phyloP scores from a whole-genome alignment of 2,888 invertebrate species.

The Spisula solida region DNA sequence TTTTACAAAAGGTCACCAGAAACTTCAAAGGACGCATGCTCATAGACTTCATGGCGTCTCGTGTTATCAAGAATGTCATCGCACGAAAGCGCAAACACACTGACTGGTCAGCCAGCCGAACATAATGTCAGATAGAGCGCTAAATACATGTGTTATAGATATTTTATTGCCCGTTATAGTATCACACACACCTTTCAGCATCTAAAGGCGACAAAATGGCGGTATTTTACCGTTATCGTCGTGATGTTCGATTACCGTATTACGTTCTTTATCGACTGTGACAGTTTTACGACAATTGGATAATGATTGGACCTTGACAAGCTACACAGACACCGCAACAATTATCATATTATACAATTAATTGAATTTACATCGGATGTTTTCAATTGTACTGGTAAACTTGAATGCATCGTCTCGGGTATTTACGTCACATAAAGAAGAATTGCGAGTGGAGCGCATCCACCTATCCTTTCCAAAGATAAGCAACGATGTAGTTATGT shows the following conservation, averaged over 20 bases:
- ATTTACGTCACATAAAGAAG: too few relatives aligned
- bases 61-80: conserved; percentile 62
- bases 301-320: background rate
- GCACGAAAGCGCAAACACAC: conserved; percentile 26
- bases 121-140: conserved; percentile 37
- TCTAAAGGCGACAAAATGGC: conserved; percentile 49
- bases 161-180: conserved; percentile 43
- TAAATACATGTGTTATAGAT: conserved; percentile 46
- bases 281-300: conserved; percentile 23
- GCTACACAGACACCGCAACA: background rate
- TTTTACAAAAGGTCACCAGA: conserved; percentile 42
- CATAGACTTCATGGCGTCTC: conserved; percentile 39
- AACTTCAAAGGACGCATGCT: conserved; percentile 51
- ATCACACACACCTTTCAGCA: conserved; percentile 26
- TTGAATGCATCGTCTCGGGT: background rate
- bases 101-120: conserved; percentile 50
- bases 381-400: background rate
- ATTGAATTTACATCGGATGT: conserved; percentile 10
- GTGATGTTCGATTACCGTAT: conserved; percentile 29
- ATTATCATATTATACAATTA: background rate
- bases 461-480: too few relatives aligned
- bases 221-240: conserved; percentile 37
- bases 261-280: conserved; percentile 28
- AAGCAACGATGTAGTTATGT: too few relatives aligned
- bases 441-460: too few relatives aligned